Conservation (phyloP, 2,888 invertebrate species). For the Acronicta psi region DNA sequence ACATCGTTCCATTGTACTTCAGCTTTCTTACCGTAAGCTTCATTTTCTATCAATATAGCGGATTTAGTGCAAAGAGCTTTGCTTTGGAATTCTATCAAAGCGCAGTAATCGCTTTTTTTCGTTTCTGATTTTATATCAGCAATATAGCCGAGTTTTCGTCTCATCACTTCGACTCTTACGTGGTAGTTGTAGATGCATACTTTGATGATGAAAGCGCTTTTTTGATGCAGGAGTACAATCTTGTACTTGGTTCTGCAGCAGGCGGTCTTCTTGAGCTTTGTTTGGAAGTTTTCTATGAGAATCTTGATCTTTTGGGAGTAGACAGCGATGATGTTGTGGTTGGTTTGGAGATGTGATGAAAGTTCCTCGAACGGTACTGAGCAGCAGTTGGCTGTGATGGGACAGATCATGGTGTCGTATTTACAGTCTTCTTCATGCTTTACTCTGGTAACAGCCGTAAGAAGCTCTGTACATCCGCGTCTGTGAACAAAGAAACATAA, state of each 20-base stretch:
- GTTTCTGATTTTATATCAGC: constrained; percentile 78
- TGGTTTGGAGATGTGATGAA: constrained; percentile 77
- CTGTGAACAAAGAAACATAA: constrained; percentile 68
- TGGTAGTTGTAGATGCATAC: constrained; percentile 86
- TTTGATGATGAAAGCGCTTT: constrained; percentile 86
- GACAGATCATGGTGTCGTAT: constrained; percentile 83
- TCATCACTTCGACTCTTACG: constrained; percentile 84
- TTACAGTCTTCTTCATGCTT: constrained; percentile 86
- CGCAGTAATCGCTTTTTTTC: constrained; percentile 83
- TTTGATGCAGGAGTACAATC: constrained; percentile 81
- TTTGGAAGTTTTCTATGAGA: constrained; percentile 85
- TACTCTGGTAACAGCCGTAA: constrained; percentile 76
- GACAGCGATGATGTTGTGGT: constrained; percentile 83
- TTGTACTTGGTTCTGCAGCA: constrained; percentile 86
- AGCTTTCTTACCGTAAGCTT: constrained; percentile 84
- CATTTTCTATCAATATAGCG: constrained; percentile 83
- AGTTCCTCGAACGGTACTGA: constrained; percentile 83
- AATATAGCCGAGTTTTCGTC: constrained; percentile 81
- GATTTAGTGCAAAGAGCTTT: constrained; percentile 82
- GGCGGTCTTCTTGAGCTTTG: constrained; percentile 84
- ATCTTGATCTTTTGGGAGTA: constrained; percentile 86
- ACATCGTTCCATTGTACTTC: constrained; percentile 86
- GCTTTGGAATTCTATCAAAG: constrained; percentile 84
- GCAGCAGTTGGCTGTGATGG: constrained; percentile 83
- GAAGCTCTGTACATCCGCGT: constrained; percentile 83